A percentile compares a stretch with the other conserved stretches of the same genome.
These are phyloP conservation scores for Oncorhynchus gorbuscha DNA, from an alignment of 2,113 vertebrate genomes.

Conservation along the genomic window DNA sequence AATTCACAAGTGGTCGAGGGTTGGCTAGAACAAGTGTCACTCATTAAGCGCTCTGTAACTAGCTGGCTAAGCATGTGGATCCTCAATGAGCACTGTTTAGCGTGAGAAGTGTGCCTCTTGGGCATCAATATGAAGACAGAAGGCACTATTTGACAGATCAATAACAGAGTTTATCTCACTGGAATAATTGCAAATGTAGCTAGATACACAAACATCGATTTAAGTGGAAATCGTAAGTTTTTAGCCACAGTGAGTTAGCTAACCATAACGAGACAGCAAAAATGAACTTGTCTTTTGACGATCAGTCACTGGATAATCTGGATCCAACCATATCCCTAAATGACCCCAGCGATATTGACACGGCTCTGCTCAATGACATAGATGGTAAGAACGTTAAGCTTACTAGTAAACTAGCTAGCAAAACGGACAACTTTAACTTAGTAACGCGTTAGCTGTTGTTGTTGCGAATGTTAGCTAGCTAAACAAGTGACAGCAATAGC, in stretches of 20 bases:
- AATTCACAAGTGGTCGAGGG: neutral
- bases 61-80: constrained; percentile 47
- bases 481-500: neutral
- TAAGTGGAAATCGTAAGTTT: neutral
- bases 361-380: constrained; percentile 89
- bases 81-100: constrained; percentile 59
- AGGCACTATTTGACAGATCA: constrained; percentile 48
- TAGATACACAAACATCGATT: neutral
- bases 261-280: constrained; percentile 26
- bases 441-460: no score
- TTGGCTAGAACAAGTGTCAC: constrained; percentile 63
- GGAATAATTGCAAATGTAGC: constrained; percentile 6
- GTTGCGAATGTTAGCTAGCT: neutral
- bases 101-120: constrained; percentile 69
- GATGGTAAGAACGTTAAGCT: constrained; percentile 80
- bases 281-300: constrained; percentile 84
- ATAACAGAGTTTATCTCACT: neutral
- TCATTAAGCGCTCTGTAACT: constrained; percentile 35
- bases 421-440: neutral
- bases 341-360: constrained; percentile 86
- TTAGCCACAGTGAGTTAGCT: neutral
- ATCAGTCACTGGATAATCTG: constrained; percentile 82
- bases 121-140: constrained; percentile 25
- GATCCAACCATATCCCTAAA: constrained; percentile 80
- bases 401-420: constrained; percentile 2